Base-by-base conservation (phyloP, 2,888 invertebrate species). In the Petrolisthes cinctipes region DNA sequence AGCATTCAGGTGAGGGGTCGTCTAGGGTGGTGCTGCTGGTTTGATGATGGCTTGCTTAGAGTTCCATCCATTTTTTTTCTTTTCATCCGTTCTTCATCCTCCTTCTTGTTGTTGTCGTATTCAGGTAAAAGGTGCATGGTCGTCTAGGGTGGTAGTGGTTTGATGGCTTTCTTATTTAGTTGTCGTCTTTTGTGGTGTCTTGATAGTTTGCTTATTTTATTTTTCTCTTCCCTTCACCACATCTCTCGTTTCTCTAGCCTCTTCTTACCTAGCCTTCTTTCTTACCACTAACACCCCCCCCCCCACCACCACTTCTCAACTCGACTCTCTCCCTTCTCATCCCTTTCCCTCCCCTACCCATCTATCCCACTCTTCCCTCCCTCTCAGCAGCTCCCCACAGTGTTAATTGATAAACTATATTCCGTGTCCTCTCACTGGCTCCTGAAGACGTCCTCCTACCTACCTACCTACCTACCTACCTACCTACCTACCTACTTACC, bases 21-120 rank as follows among this genome's bases (percentile, higher is more conserved):
- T 80, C 57, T 80, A 80, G 23, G 56, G 80, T 80, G 37, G 80
- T 61, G 56, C 57, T 57, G 66, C 37, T 61, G 81, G 66, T 51
- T 66, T 20, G 81, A 20, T 66, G 61, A 51, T 82, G 75, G 83
- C 56, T 54, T 75, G 83, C 56, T 83, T 66, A 37, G 56, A 51
- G 83, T 75, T 57, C 23, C 73, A 75, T 83, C 37, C 37, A 37
- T 37, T 37, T 37, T 37, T 78, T 37, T 14, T 37, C 23, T 20
- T 4, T 14, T 23, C 20, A n/a, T 23, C 11, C 20, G 14, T 14
- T 37, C 37, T 37, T 37, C 37, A 37, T 37, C 37, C 2, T 37
- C 1, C 37, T 37, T 2, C 37, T 37, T 37, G 37, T 37, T 37
- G 1, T 37, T 37, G 37, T 37, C 2, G 37, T 37, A 37, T 37